Evolutionary conservation across 2,797 vertebrate genomes (phyloP).

Genomic region (Hypotaenidia okinawae): DNA sequence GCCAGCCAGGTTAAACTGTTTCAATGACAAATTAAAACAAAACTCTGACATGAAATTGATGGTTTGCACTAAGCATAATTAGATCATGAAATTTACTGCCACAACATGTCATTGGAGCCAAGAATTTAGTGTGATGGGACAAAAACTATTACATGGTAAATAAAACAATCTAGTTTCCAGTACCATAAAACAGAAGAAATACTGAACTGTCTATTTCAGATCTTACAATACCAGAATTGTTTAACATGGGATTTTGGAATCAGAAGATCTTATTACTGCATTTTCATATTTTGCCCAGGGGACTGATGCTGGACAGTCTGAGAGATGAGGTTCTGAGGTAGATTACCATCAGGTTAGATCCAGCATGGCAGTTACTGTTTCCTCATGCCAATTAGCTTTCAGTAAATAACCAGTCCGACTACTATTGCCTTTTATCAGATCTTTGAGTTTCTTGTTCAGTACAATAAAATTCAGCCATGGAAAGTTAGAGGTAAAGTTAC

Average conservation of each 20-base stretch:
- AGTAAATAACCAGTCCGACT: not conserved
- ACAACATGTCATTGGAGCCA: not conserved
- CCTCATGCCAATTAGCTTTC: not conserved
- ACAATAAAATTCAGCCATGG: not conserved
- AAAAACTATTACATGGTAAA: not conserved
- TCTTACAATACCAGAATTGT: not conserved
- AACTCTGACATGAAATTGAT: not conserved
- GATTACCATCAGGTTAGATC: not conserved
- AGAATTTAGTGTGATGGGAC: not conserved
- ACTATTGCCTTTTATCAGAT: not conserved
- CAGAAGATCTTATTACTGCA: not conserved
- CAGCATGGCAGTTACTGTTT: not conserved
- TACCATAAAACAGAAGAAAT: not conserved
- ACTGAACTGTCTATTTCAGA: not conserved
- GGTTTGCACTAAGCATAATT: not conserved
- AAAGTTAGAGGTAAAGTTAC: not conserved
- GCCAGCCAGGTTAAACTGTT: too few species aligned
- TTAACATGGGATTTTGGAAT: not conserved
- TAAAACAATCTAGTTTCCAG: constrained; percentile 10
- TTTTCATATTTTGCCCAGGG: not conserved
- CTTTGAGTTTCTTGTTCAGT: not conserved
- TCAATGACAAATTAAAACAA: not conserved
- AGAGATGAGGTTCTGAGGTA: not conserved
- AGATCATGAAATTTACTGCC: not conserved
- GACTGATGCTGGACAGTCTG: not conserved